Evolutionary conservation across 2,888 invertebrate species (phyloP), one percentile per base, ranked within the genome.

Genomic region (Tetheella fluctuosa): DNA sequence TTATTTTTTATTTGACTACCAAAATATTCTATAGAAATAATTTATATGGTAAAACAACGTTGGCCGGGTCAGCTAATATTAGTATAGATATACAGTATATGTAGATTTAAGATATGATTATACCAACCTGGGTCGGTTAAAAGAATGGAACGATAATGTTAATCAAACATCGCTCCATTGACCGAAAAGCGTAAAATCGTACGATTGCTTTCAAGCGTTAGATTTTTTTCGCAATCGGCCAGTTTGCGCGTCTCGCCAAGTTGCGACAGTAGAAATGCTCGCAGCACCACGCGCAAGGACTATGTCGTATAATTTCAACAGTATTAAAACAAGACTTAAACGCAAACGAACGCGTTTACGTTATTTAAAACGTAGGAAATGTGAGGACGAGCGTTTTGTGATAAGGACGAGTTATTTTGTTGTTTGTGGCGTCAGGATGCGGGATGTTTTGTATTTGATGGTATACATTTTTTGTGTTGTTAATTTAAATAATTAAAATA

Each of bases 131-230:
- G n/a, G n/a, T 42, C 17, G 42, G 17, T n/a, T 42, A 6, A 42
- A 42, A 42, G 17, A 42, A 42, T 3, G 3, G 37, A 42, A n/a
- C 8, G 54, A 54, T 54, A 54, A 30, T 10, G 20, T 4, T 54
- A 54, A 54, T 54, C 54, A 54, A 34, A 23, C 54, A 23, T n/a
- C n/a, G 54, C 54, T 34, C 55, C 28, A 55, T 34, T 55, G 55
- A 55, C 55, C 37, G 55, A 37, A 34, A 13, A 17, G 37, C 17
- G 55, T 13, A 13, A 34, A 55, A 55, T 34, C 13, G 55, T 34
- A 5, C 20, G 54, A 30, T 17, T 20, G 34, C 48, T 20, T 48
- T 48, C 48, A 25, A 34, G 15, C 25, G 5, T 34, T 30, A 34
- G 20, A 23, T 5, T 20, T 20, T 55, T 55, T 55, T 13, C 55